Evolutionary conservation across 2,113 vertebrate species (phyloP).

Genomic region (Chlorodrepanis virens): DNA sequence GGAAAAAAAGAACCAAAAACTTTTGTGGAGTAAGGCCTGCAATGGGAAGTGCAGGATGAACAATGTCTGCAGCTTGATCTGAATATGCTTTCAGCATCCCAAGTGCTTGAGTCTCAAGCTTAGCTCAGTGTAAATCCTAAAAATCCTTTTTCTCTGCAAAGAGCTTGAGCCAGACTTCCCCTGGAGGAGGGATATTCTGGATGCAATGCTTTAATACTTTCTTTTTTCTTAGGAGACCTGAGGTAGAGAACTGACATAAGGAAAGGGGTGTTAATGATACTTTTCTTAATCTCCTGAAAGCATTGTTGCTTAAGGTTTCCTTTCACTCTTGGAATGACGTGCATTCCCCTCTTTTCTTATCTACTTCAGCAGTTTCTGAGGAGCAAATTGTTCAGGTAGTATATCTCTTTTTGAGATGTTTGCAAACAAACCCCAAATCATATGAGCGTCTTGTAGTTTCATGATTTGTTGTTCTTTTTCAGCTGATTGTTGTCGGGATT

Average conservation of each 20-base stretch:
- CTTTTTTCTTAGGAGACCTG: background rate
- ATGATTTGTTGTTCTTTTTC: background rate
- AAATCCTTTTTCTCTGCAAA: background rate
- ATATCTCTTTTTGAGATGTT: background rate
- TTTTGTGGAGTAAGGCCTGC: background rate
- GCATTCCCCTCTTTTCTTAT: background rate
- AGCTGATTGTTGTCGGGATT: background rate
- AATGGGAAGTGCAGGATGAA: background rate
- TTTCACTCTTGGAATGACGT: background rate
- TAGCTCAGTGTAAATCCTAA: constrained; percentile 12
- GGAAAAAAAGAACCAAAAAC: background rate
- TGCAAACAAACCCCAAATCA: background rate
- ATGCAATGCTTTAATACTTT: background rate
- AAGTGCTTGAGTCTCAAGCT: constrained; percentile 1
- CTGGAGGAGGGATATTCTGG: background rate
- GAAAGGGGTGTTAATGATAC: background rate
- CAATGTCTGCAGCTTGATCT: background rate
- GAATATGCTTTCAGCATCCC: background rate
- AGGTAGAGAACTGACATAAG: background rate
- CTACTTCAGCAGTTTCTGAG: background rate
- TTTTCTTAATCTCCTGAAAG: background rate
- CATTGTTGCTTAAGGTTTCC: background rate
- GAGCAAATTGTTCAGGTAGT: background rate
- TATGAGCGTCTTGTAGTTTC: background rate
- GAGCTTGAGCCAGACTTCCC: constrained; percentile 14